Evolutionary conservation across 2,888 invertebrate genomes (phyloP).

Genomic region (Pristionchus entomophagus): DNA sequence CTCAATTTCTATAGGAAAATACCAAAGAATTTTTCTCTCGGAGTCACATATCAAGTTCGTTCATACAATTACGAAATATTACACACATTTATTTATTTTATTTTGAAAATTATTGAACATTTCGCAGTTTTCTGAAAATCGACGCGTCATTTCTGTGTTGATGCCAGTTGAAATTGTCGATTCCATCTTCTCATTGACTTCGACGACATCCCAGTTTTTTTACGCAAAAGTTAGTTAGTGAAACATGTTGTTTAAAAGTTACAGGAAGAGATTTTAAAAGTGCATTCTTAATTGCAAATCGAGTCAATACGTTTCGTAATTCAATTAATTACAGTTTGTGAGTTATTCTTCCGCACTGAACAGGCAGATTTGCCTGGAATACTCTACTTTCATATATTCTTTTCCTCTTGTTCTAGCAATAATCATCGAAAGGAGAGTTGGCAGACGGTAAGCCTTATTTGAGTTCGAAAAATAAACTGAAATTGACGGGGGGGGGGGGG

Average conservation of each 20-base stretch:
- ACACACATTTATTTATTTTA: background rate
- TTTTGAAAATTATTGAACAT: background rate
- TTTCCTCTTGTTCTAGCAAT: background rate
- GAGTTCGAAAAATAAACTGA: too few relatives aligned
- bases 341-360: background rate
- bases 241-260: background rate
- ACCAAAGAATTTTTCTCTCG: background rate
- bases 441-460: background rate
- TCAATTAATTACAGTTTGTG: background rate
- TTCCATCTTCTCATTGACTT: background rate
- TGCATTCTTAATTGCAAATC: background rate
- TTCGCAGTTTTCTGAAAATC: background rate
- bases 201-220: background rate
- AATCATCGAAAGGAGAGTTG: slow-evolving; percentile 25
- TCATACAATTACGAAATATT: background rate
- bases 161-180: background rate
- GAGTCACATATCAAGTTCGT: background rate
- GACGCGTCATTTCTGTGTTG: background rate
- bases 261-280: background rate
- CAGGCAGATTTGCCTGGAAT: background rate
- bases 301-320: background rate
- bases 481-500: too few relatives aligned
- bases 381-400: background rate
- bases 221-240: background rate
- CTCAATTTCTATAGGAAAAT: background rate